phyloP scores from a whole-genome alignment of 1,140 invertebrate species.

The Chionoecetes opilio region DNA sequence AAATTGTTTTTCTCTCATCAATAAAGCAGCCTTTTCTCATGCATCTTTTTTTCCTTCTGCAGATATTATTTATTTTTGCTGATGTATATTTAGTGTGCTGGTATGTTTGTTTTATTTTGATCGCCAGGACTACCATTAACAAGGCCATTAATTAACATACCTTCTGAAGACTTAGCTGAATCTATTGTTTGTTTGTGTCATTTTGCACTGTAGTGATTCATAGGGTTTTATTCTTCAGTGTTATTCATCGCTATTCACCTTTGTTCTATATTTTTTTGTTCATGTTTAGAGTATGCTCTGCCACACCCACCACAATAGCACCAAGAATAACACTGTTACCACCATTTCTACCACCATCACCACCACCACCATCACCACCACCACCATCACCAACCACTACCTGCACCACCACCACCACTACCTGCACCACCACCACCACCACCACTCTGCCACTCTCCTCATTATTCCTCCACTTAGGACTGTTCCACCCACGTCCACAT shows the following conservation, averaged over 20 bases:
- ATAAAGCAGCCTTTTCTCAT: not conserved
- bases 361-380: constrained; percentile 45
- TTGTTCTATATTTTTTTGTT: not conserved
- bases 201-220: no score
- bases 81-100: no score
- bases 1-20: not conserved
- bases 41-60: not conserved
- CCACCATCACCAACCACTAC: constrained; percentile 38
- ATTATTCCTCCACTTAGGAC: not conserved
- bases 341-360: not conserved
- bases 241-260: not conserved
- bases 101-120: no score
- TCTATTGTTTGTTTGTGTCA: no score
- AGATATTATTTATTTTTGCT: not conserved
- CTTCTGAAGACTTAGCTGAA: no score
- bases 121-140: no score
- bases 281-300: no score
- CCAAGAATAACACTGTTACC: no score
- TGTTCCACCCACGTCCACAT: not conserved
- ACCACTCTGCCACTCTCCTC: not conserved
- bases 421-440: not conserved
- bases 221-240: not conserved
- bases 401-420: not conserved
- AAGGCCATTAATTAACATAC: no score
- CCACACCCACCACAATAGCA: no score